Conservation (phyloP, 2,113 vertebrate species). For the Myiagra hebetior region DNA sequence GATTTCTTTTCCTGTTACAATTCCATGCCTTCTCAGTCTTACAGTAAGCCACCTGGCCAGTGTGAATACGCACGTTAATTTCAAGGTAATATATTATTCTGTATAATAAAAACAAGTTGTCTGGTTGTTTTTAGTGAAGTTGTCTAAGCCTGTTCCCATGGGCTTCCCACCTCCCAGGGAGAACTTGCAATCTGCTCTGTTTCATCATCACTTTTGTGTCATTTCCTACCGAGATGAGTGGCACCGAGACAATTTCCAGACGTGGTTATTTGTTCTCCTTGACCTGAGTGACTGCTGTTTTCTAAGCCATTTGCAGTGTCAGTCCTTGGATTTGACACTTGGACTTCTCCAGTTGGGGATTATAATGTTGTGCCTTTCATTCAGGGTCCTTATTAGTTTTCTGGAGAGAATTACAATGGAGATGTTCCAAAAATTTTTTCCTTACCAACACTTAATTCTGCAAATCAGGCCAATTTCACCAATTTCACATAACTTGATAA, state of each 20-base stretch:
- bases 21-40: not conserved
- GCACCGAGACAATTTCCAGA: constrained; percentile 57
- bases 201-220: constrained; percentile 59
- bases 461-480: not conserved
- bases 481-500: not conserved
- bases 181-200: constrained; percentile 57
- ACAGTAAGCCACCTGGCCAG: constrained; percentile 29
- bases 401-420: not conserved
- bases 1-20: not conserved
- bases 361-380: not conserved
- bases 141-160: constrained; percentile 18
- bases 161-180: constrained; percentile 35
- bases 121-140: constrained; percentile 22
- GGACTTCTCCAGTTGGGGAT: not conserved
- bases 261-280: constrained; percentile 37
- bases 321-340: not conserved
- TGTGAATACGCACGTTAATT: not conserved
- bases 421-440: not conserved
- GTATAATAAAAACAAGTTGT: not conserved
- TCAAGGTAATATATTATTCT: constrained; percentile 47
- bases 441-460: not conserved
- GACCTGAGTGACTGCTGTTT: constrained; percentile 43
- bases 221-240: constrained; percentile 60
- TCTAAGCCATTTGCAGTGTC: constrained; percentile 30
- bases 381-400: not conserved